phyloP scores from a whole-genome alignment of 2,113 vertebrate genomes.

The Sigmodon hispidus region DNA sequence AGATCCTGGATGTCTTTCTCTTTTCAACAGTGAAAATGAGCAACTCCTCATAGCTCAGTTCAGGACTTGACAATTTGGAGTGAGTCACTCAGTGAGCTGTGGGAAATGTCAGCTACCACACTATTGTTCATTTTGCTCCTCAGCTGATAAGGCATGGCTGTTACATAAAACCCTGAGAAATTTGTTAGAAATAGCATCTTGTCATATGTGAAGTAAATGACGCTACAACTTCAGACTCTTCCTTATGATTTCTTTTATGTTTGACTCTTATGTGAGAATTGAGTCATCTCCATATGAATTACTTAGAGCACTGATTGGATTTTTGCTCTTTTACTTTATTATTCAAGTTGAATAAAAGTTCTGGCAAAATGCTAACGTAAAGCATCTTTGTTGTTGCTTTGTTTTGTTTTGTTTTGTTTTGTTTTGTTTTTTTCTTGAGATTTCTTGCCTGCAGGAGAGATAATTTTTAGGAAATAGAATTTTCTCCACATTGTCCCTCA shows the following conservation, averaged over 20 bases:
- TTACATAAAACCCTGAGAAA: slow-evolving; percentile 17
- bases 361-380: background rate
- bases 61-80: background rate
- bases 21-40: background rate
- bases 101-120: background rate
- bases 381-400: slow-evolving; percentile 9
- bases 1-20: background rate
- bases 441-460: background rate
- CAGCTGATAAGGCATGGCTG: background rate
- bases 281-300: slow-evolving; percentile 29
- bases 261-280: background rate
- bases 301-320: slow-evolving; percentile 23
- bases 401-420: too few species aligned
- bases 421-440: background rate
- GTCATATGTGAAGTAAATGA: slow-evolving; percentile 24
- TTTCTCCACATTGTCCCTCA: background rate
- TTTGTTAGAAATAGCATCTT: slow-evolving; percentile 45
- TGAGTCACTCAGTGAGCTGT: background rate
- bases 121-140: slow-evolving; percentile 37
- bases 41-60: background rate
- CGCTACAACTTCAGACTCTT: slow-evolving; percentile 22
- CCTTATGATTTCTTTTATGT: slow-evolving; percentile 2
- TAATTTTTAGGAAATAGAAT: slow-evolving; percentile 20
- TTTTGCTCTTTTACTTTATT: slow-evolving; percentile 31
- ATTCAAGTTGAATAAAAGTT: background rate